Conservation (phyloP, 2,888 invertebrate genomes). For the Lampropteryx suffumata region DNA sequence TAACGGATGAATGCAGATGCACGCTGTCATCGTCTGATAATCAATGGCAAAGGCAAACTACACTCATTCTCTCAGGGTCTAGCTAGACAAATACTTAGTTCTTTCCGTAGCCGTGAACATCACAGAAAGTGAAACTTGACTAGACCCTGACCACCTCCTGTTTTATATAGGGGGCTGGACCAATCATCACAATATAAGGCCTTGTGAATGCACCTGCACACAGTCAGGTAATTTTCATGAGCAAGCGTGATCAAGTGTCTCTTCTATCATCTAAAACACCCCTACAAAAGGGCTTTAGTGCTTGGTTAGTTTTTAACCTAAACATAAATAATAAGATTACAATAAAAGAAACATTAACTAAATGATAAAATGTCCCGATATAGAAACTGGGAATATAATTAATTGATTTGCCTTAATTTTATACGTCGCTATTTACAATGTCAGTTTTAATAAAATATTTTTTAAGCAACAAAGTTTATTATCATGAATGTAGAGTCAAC, state of each 20-base stretch:
- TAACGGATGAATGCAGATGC: no score
- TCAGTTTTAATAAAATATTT: constrained; percentile 8
- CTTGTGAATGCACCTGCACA: neutral
- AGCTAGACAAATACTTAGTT: no score
- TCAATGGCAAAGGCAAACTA: no score
- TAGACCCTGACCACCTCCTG: no score
- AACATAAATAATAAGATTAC: constrained; percentile 70
- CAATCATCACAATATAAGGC: no score
- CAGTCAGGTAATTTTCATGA: constrained; percentile 1
- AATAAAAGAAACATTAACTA: constrained; percentile 53
- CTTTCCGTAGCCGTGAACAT: no score
- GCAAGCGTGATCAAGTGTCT: constrained; percentile 10
- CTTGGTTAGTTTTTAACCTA: constrained; percentile 56
- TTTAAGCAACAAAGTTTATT: constrained; percentile 1
- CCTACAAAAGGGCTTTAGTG: constrained; percentile 39
- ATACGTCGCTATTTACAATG: constrained; percentile 15
- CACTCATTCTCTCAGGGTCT: no score
- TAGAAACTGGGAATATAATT: constrained; percentile 15
- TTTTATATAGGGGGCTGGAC: no score
- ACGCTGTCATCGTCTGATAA: no score
- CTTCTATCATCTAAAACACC: constrained; percentile 24
- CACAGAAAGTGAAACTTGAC: no score
- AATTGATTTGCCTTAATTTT: constrained; percentile 12
- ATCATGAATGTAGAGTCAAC: no score
- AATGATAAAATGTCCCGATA: constrained; percentile 52